Conservation (phyloP, 2,888 invertebrate species). For the Beris morrisii region DNA sequence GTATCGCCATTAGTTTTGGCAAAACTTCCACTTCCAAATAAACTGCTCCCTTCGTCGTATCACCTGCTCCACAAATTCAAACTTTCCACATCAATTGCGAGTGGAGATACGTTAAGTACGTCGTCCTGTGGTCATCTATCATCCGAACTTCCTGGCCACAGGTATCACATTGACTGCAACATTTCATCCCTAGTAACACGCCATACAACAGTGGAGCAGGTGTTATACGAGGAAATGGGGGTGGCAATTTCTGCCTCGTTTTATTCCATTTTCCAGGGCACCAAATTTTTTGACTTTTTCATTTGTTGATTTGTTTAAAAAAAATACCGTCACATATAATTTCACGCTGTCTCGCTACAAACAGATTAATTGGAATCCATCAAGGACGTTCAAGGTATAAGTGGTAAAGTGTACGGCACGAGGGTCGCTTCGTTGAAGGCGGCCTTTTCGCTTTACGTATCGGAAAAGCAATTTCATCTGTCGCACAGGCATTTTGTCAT, state of each 20-base stretch:
- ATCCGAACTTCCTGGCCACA: too few relatives aligned
- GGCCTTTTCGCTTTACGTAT: constrained; percentile 2
- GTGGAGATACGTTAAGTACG: too few relatives aligned
- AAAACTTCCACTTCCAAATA: too few relatives aligned
- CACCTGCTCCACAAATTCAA: too few relatives aligned
- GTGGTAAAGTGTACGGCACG: constrained; percentile 39
- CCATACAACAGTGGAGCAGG: too few relatives aligned
- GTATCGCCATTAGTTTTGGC: too few relatives aligned
- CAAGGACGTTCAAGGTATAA: constrained; percentile 58
- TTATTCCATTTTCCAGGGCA: neutral
- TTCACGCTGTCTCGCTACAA: constrained; percentile 45
- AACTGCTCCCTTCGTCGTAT: too few relatives aligned
- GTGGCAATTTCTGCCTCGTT: neutral
- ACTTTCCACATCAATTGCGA: too few relatives aligned
- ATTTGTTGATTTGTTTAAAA: constrained; percentile 38
- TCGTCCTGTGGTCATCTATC: too few relatives aligned
- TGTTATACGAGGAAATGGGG: too few relatives aligned
- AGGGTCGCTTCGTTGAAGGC: neutral
- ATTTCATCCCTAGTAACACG: too few relatives aligned
- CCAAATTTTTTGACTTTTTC: neutral
- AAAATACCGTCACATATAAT: constrained; percentile 43
- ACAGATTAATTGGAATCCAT: constrained; percentile 58
- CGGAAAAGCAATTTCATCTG: constrained; percentile 32
- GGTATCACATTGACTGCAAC: too few relatives aligned
- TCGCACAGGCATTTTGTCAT: constrained; percentile 14